Base-by-base conservation (phyloP, 2,888 invertebrate species). In the Meteorus cinctellus region DNA sequence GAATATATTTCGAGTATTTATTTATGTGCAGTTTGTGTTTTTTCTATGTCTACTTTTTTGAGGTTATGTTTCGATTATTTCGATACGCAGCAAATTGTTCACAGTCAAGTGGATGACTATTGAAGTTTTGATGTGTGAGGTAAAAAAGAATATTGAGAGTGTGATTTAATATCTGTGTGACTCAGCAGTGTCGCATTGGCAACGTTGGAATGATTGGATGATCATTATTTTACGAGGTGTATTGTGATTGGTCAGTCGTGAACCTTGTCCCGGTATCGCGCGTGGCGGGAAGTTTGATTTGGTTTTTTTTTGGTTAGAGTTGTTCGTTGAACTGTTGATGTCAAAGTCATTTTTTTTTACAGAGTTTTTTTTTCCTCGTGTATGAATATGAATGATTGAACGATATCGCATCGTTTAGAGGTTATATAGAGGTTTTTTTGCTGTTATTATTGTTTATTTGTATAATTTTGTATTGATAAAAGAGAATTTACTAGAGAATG, bases 151-250 rank as follows among this genome's bases (percentile, higher is more conserved):
- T 55, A 19, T 55, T 41, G 12, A 55, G 8, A 19, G 55, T 55
- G n/a, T 16, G 29, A 62, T 41, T 80, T 77, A 70, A 82, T 83
- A 84, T 83, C 4, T 34, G 82, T 85, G 82, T 85, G 85, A 85
- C 85, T 85, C 85, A 85, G 85, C 85, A 85, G 69, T 81, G 65
- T 60, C 82, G 77, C 74, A 81, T 72, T 74, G 82, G 79, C 81
- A 81, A 83, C 83, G 81, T 81, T 78, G 82, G 74, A 65, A 74
- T 19, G 34, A 41, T 41, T 41, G 34, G 16, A 62, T 16, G 63
- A 62, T 6, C n/a, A 59, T 70, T 12, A 24, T 41, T 2, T 2
- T 12, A 62, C 55, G 3, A 5, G 19, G 55, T 10, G 55, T 4
- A 19, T 24, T 55, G 6, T 19, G 19, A 24, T 55, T 55, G 55